A percentile compares a stretch with the other conserved stretches of the same genome.
phyloP scores from a whole-genome alignment of 1,140 invertebrate genomes.

The Mya arenaria region DNA sequence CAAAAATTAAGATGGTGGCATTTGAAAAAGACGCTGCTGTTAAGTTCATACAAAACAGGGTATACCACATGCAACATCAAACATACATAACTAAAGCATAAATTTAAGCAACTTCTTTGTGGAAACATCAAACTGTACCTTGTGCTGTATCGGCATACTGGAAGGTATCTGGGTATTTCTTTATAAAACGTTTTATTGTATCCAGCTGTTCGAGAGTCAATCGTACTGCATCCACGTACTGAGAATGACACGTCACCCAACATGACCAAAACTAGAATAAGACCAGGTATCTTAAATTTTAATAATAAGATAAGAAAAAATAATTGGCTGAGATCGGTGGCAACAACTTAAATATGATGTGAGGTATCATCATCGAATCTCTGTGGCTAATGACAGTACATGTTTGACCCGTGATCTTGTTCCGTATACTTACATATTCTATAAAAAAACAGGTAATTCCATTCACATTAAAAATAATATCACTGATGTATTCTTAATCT shows the following conservation, averaged over 20 bases:
- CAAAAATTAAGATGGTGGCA: no score
- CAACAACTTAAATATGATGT: neutral
- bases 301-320: neutral
- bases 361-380: neutral
- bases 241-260: conserved; percentile 92
- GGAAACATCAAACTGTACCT: conserved; percentile 82
- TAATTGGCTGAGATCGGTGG: neutral
- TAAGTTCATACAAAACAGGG: no score
- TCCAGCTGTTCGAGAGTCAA: conserved; percentile 93
- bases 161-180: conserved; percentile 90
- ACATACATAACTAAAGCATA: no score
- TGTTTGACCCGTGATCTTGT: no score
- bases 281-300: no score
- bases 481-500: no score
- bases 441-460: no score
- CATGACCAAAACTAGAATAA: conserved; percentile 91
- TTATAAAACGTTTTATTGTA: conserved; percentile 90
- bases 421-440: no score
- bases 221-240: conserved; percentile 92
- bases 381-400: no score
- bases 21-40: no score
- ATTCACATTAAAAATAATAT: no score
- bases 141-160: conserved; percentile 88
- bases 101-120: neutral
- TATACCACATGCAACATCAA: no score